Base-by-base conservation (phyloP, 1,140 invertebrate genomes). In the Amyelois transitella region DNA sequence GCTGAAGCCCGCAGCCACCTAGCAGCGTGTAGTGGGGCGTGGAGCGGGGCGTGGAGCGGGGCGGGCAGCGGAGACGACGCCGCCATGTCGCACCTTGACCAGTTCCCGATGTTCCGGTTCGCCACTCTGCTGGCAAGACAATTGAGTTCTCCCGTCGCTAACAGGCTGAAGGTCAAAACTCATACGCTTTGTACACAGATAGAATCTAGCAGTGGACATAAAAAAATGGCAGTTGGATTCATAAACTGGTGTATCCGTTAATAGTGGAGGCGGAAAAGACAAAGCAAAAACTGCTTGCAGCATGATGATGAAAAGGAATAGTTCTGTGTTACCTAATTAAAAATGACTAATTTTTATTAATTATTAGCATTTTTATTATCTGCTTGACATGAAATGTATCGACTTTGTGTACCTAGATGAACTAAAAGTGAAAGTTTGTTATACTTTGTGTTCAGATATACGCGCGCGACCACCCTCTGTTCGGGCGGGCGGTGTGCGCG, bases 101-200 rank as follows among this genome's bases (percentile, higher is more conserved):
- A 61, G 38, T 73, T 73, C 45, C 70, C 70, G 12, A 58, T 69
- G 62, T 73, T 73, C 53, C 61, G 61, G 32, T 56, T 73, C 48
- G 70, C 55, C 28, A 69, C 68, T 49, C 59, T 69, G 56, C 50
- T 76, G 47, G 70, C 68, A 22, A 66, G 73, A 6, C 73, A 73
- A 61, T 49, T 72, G 8, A 73, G 68, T 55, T 64, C 64, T 7
- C 73, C 73, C 1, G n/a, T 73, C 44, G 68, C 73, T 0, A 18
- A 52, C 1, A 51, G 58, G 18, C 63, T 75, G 28, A 75, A 74
- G 62, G 72, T 70, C 12, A 14, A n/a, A n/a, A n/a, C n/a, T n/a
- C n/a, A n/a, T n/a, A n/a, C n/a, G n/a, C n/a, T n/a, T n/a, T n/a
- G n/a, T n/a, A n/a, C n/a, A n/a, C n/a, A n/a, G n/a, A n/a, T n/a